phyloP scores from a whole-genome alignment of 2,797 vertebrate species.

The Astyanax mexicanus region DNA sequence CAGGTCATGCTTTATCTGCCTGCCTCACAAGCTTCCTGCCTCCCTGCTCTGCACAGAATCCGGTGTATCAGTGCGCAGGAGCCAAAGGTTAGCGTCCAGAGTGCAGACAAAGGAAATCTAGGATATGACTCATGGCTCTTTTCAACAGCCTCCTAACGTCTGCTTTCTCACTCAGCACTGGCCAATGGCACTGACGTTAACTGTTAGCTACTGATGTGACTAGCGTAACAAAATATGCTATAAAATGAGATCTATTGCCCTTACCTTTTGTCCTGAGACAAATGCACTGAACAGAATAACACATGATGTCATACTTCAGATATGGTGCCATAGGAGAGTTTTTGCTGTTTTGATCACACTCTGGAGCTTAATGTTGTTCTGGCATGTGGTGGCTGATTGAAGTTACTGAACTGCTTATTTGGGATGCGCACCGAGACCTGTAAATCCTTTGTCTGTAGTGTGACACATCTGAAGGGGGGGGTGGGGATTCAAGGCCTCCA shows the following conservation, averaged over 20 bases:
- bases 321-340: not conserved
- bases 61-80: slow-evolving; percentile 56
- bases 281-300: not conserved
- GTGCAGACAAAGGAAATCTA: slow-evolving; percentile 60
- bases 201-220: not conserved
- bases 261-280: not conserved
- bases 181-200: slow-evolving; percentile 7
- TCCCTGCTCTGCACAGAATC: slow-evolving; percentile 37
- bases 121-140: slow-evolving; percentile 65
- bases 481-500: slow-evolving; percentile 31
- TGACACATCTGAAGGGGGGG: slow-evolving; percentile 30
- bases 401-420: slow-evolving; percentile 28
- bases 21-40: slow-evolving; percentile 66
- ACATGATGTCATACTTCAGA: not conserved
- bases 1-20: slow-evolving; percentile 66
- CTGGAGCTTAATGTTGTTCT: not conserved
- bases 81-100: slow-evolving; percentile 68
- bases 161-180: slow-evolving; percentile 49
- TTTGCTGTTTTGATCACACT: not conserved
- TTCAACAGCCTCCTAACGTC: slow-evolving; percentile 51
- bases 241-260: not conserved
- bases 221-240: not conserved
- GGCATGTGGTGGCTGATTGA: slow-evolving; percentile 14
- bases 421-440: slow-evolving; percentile 29
- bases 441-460: slow-evolving; percentile 42